Conservation (phyloP, 2,797 vertebrate species). For the Characodon lateralis region DNA sequence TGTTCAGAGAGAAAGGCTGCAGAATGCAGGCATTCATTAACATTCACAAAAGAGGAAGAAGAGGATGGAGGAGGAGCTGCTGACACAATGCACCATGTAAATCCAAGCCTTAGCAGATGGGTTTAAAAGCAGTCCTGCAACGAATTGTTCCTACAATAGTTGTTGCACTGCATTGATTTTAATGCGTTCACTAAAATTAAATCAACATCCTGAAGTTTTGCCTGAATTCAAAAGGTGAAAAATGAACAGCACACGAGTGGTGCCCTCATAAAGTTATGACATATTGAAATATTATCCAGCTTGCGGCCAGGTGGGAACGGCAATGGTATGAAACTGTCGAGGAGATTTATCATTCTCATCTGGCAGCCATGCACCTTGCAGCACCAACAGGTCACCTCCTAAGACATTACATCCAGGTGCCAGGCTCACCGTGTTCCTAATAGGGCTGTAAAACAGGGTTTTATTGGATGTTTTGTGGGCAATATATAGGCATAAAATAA, state of each 20-base stretch:
- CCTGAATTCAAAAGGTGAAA: not conserved
- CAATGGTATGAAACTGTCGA: slow-evolving; percentile 53
- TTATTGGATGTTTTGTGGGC: slow-evolving; percentile 37
- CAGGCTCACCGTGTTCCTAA: slow-evolving; percentile 50
- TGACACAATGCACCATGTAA: slow-evolving; percentile 69
- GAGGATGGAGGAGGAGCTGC: slow-evolving; percentile 43
- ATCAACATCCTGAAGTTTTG: not conserved
- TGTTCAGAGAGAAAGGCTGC: slow-evolving; percentile 65
- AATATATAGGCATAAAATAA: slow-evolving; percentile 25
- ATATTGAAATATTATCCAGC: slow-evolving; percentile 52
- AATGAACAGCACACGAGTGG: slow-evolving; percentile 13
- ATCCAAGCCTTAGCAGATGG: slow-evolving; percentile 47
- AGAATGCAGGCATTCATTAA: slow-evolving; percentile 74
- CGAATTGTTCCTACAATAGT: not conserved
- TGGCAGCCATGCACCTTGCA: slow-evolving; percentile 51
- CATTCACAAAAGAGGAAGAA: slow-evolving; percentile 69
- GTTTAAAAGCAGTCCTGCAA: slow-evolving; percentile 1
- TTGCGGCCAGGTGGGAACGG: slow-evolving; percentile 53
- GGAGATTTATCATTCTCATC: slow-evolving; percentile 68
- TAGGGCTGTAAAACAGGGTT: slow-evolving; percentile 53
- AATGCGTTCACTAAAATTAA: not conserved
- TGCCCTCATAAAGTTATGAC: slow-evolving; percentile 48
- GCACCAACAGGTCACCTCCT: slow-evolving; percentile 53
- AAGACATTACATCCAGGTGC: slow-evolving; percentile 73
- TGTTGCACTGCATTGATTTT: not conserved